Percentiles rank a stretch among this genome's conserved stretches.
Evolutionary conservation across 2,113 vertebrate species (phyloP).

Genomic region (Aspidoscelis tigris): DNA sequence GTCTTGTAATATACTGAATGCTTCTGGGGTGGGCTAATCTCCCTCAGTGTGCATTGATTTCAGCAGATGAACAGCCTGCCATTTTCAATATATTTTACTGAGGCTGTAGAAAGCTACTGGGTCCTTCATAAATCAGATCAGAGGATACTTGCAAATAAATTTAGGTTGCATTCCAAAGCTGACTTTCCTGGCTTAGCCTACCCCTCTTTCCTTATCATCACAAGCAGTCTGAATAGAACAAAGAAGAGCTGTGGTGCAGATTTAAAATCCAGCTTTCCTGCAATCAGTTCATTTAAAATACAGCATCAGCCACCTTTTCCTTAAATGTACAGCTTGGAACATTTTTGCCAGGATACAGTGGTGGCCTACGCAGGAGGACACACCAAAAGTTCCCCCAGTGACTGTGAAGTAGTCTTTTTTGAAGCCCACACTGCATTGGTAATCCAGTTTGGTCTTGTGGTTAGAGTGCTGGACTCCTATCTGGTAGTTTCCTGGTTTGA

Average conservation of each 20-base stretch:
- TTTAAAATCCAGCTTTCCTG: background rate
- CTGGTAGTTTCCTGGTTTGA: no score
- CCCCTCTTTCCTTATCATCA: background rate
- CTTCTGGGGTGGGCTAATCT: conserved; percentile 46
- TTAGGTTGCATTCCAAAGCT: conserved; percentile 20
- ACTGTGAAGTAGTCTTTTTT: no score
- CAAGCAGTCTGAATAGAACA: background rate
- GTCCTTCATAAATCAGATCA: conserved; percentile 43
- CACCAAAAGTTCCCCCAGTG: no score
- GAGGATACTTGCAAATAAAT: conserved; percentile 38
- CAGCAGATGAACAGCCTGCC: conserved; percentile 35
- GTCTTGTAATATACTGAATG: conserved; percentile 25
- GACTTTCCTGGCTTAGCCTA: conserved; percentile 18
- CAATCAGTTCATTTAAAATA: background rate
- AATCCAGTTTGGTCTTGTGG: no score
- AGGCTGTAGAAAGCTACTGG: conserved; percentile 29
- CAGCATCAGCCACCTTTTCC: background rate
- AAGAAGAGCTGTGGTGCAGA: background rate
- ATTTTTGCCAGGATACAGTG: background rate
- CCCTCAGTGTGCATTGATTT: conserved; percentile 31
- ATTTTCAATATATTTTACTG: conserved; percentile 23
- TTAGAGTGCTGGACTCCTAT: no score
- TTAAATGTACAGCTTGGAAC: background rate
- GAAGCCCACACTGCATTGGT: no score
- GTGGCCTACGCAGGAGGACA: no score